Percentiles rank a stretch among this genome's conserved stretches.
phyloP scores from a whole-genome alignment of 2,113 vertebrate species.

The Bujurquina vittata region DNA sequence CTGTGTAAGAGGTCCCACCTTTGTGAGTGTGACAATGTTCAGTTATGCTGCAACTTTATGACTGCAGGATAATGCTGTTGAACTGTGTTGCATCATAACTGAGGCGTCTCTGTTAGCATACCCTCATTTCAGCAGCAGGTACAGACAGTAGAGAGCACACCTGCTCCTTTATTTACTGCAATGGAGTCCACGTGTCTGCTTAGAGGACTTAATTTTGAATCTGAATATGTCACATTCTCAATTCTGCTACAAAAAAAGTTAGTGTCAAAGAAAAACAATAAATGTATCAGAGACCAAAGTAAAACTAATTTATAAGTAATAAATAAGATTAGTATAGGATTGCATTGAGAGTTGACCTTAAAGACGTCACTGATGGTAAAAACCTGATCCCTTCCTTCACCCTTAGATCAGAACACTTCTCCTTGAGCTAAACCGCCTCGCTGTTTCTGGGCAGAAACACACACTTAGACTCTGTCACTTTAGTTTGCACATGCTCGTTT shows the following conservation, averaged over 20 bases:
- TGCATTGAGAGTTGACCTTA: neutral
- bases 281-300: neutral
- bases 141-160: neutral
- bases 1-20: neutral
- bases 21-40: neutral
- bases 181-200: neutral
- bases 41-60: neutral
- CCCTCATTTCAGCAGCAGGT: neutral
- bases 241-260: neutral
- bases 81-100: neutral
- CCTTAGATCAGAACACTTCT: neutral
- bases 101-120: neutral
- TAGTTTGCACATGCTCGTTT: neutral
- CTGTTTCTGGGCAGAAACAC: rapidly evolving
- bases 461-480: no score
- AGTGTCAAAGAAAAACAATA: neutral
- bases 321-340: neutral
- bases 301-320: rapidly evolving
- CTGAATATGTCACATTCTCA: neutral
- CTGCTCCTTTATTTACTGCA: neutral
- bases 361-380: neutral
- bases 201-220: neutral
- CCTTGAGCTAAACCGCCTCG: neutral
- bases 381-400: rapidly evolving
- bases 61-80: neutral